Percentiles rank a stretch among this genome's conserved stretches.
Evolutionary conservation across 2,113 vertebrate species (phyloP).

Genomic region (Oophaga pumilio): DNA sequence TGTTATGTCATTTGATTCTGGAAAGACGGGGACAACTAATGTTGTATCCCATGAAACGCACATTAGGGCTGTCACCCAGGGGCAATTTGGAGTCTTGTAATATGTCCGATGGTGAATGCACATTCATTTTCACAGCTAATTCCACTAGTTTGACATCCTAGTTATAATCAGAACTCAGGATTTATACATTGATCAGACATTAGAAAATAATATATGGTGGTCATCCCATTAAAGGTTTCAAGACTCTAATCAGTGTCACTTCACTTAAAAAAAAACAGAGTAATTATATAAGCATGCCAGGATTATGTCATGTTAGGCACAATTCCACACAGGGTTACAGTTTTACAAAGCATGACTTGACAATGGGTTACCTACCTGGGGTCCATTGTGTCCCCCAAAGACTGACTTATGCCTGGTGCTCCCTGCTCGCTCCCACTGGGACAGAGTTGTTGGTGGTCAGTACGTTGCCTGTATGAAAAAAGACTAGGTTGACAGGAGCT

Average conservation of each 20-base stretch:
- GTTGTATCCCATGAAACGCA: too few relatives aligned
- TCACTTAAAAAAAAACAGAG: background rate
- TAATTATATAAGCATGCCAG: background rate
- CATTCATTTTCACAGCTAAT: background rate
- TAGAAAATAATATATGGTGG: background rate
- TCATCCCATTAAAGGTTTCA: background rate
- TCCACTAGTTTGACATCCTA: too few relatives aligned
- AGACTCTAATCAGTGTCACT: background rate
- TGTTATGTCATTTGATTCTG: background rate
- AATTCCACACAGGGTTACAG: background rate
- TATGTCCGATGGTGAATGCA: background rate
- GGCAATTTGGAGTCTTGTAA: background rate
- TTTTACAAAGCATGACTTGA: background rate
- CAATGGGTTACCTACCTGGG: constrained; percentile 24
- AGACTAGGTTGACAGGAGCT: constrained; percentile 23
- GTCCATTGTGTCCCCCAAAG: constrained; percentile 19
- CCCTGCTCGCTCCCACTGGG: constrained; percentile 20
- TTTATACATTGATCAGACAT: background rate
- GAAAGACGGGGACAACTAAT: background rate
- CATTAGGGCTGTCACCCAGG: background rate
- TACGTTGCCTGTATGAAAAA: constrained; percentile 25
- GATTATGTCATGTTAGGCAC: background rate
- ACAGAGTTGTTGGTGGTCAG: constrained; percentile 27
- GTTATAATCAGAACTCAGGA: background rate
- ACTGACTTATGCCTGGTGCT: constrained; percentile 16